A percentile compares a stretch with the other conserved stretches of the same genome.
Conservation (phyloP, 2,888 invertebrate species). For the Acheta domesticus region DNA sequence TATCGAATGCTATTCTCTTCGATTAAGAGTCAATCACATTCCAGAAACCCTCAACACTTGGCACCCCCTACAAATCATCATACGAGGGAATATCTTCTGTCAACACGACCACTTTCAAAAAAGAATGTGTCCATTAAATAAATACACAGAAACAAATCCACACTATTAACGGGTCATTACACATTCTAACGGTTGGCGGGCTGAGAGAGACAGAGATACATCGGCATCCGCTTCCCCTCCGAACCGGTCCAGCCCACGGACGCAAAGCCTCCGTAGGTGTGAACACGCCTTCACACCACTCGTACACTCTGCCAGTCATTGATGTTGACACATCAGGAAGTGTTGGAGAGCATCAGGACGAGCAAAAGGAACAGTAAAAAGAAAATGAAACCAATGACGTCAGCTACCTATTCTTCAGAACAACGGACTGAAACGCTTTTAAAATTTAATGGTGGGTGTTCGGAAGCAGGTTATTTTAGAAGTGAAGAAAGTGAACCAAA, state of each 20-base stretch:
- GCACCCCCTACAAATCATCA: no score
- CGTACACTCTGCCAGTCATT: not conserved
- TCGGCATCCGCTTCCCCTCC: not conserved
- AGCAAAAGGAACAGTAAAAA: not conserved
- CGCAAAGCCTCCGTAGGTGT: not conserved
- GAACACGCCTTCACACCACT: not conserved
- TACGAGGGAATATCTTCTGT: no score
- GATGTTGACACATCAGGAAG: constrained; percentile 5
- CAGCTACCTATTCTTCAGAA: no score
- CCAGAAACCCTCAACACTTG: no score
- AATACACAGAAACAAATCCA: not conserved
- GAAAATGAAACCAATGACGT: not conserved
- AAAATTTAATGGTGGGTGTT: no score
- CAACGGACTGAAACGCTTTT: no score
- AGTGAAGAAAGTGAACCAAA: no score
- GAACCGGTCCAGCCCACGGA: not conserved
- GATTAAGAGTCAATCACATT: no score
- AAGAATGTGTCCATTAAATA: no score
- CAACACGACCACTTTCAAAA: no score
- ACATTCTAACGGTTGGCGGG: not conserved
- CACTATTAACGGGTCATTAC: not conserved
- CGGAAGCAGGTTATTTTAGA: no score
- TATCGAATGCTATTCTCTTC: no score
- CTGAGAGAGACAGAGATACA: not conserved
- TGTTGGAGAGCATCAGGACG: not conserved